Base-by-base conservation (phyloP, 2,113 vertebrate genomes). In the Cyanoramphus novaezelandiae region DNA sequence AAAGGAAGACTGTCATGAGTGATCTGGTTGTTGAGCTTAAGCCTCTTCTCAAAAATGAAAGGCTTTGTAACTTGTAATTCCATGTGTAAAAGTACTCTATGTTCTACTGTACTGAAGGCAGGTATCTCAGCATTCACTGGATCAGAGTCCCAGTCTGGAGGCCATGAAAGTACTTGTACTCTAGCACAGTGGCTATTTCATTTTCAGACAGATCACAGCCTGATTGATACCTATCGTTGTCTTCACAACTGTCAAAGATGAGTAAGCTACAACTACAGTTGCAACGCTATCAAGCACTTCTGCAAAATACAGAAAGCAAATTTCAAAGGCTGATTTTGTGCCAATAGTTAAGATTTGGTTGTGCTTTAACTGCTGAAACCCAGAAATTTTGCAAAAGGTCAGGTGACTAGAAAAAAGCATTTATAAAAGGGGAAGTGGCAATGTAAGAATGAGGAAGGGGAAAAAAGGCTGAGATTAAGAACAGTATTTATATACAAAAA, bases 401-500 rank as follows among this genome's bases (percentile, higher is more conserved):
- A 82, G 15, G 39, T 41, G 74, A 71, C 13, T 27, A n/a, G 27
- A 57, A 80, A 90, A 53, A 86, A 50, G 17, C 4, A 0, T 76
- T 62, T 41, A 74, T 53, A 76, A 69, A 85, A 85, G 31, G 28
- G 8, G 3, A 88, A 82, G 13, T 10, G 12, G 37, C 33, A 82
- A 52, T 35, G 8, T 7, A 81, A 92, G 67, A 86, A 71, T 28
- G 31, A 71, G 33, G 27, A 28, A 60, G 17, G 11, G 49, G 60
- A 81, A 93, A 89, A 90, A n/a, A 88, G 20, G 47, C 3, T 82
- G 82, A 85, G 57, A 81, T 78, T 70, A 87, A 87, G 47, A 91
- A 71, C 39, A 76, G 53, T 46, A 76, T 87, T 95, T 96, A 90
- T 94, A 95, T 96, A 96, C 69, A 94, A 97, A 95, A 96, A 93